phyloP scores from a whole-genome alignment of 1,140 invertebrate genomes.

The Achatina immaculata region DNA sequence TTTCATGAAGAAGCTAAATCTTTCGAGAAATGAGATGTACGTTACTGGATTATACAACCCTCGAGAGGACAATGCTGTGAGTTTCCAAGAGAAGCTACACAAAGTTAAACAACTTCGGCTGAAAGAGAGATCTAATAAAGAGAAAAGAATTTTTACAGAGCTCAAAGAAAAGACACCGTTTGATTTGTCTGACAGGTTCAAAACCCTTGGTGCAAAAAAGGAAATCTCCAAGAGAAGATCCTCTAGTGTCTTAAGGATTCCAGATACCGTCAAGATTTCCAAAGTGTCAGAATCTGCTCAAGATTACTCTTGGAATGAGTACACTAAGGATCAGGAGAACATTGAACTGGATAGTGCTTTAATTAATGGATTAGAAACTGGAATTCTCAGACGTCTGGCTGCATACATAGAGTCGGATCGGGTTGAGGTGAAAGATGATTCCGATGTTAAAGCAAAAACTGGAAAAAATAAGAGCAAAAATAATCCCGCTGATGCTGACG shows the following conservation, averaged over 20 bases:
- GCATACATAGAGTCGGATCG: neutral
- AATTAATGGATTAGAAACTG: neutral
- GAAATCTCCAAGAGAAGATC: neutral
- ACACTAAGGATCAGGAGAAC: neutral
- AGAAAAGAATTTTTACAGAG: neutral
- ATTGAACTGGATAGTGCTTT: neutral
- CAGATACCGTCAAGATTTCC: neutral
- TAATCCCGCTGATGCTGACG: neutral
- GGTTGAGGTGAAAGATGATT: neutral
- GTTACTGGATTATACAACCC: neutral
- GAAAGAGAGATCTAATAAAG: neutral
- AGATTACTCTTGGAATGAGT: neutral
- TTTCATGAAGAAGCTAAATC: neutral
- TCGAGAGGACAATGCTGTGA: neutral
- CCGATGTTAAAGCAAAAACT: neutral
- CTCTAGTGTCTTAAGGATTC: neutral
- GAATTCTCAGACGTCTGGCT: neutral
- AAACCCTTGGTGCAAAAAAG: neutral
- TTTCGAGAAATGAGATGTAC: slow-evolving; percentile 5
- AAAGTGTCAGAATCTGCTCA: neutral
- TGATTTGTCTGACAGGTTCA: slow-evolving; percentile 1
- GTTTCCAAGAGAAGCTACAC: neutral
- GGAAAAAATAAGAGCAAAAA: neutral
- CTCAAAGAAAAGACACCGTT: neutral
- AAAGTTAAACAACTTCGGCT: neutral